These are phyloP conservation scores for Pseudomugil gertrudae DNA, from an alignment of 2,797 vertebrate genomes.

Conservation along the genomic window DNA sequence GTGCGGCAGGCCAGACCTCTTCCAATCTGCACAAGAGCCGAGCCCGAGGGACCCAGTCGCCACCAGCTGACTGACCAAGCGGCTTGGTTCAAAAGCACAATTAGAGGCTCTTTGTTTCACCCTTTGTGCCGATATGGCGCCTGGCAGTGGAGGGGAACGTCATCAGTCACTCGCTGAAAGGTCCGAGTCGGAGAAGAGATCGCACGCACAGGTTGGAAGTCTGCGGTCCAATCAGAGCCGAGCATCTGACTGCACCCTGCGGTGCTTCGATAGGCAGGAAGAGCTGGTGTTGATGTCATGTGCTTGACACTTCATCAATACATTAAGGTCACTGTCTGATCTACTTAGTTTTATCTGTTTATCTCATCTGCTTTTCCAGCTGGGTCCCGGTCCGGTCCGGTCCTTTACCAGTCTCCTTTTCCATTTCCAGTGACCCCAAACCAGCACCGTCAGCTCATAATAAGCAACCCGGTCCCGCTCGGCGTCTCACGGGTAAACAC, in stretches of 20 bases:
- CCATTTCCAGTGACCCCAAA: not conserved
- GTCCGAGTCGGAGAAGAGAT: constrained; percentile 35
- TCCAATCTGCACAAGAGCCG: constrained; percentile 60
- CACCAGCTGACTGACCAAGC: constrained; percentile 82
- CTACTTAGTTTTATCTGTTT: constrained; percentile 12
- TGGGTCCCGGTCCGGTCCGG: not conserved
- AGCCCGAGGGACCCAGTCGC: constrained; percentile 74
- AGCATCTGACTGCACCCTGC: constrained; percentile 51
- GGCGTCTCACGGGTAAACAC: constrained; percentile 18
- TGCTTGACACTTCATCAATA: constrained; percentile 37
- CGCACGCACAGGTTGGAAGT: constrained; percentile 58
- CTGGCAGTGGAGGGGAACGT: constrained; percentile 67
- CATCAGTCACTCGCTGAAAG: constrained; percentile 80
- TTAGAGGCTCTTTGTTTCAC: constrained; percentile 79
- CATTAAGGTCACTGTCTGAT: constrained; percentile 13
- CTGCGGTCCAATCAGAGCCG: constrained; percentile 43
- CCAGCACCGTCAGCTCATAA: constrained; percentile 23
- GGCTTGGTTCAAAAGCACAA: constrained; percentile 79
- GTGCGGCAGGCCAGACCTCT: constrained; percentile 52
- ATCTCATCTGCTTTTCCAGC: not conserved
- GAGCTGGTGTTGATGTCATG: constrained; percentile 39
- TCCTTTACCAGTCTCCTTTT: no score
- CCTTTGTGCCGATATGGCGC: constrained; percentile 71
- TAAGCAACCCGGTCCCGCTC: constrained; percentile 23
- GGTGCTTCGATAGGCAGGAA: constrained; percentile 49